phyloP scores from a whole-genome alignment of 2,113 vertebrate genomes.

The Leptocoma aspasia region DNA sequence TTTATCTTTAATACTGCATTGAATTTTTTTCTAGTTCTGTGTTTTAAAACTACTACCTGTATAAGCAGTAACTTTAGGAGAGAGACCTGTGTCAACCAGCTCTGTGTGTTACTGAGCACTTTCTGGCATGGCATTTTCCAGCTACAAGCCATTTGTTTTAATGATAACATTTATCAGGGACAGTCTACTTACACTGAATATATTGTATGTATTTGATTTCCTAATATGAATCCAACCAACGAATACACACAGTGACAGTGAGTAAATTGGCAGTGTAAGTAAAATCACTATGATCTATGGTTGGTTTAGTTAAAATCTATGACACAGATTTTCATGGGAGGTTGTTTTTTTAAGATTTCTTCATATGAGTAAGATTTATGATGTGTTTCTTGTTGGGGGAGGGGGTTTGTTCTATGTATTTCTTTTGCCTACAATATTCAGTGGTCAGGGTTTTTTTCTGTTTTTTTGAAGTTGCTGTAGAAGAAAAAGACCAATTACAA shows the following conservation, averaged over 20 bases:
- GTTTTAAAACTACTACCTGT: background rate
- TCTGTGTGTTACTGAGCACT: background rate
- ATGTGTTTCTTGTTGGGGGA: background rate
- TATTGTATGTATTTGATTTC: background rate
- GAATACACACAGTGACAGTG: background rate
- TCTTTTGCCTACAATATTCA: background rate
- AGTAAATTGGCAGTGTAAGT: constrained; percentile 30
- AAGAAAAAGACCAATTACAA: background rate
- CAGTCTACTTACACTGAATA: background rate
- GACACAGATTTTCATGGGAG: constrained; percentile 23
- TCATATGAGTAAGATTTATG: background rate
- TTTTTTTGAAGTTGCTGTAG: background rate
- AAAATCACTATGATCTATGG: constrained; percentile 16
- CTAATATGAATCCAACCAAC: background rate
- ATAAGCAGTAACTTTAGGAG: background rate
- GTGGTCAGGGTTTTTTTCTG: background rate
- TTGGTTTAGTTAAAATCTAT: constrained; percentile 39
- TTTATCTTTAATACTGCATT: background rate
- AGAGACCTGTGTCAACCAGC: background rate
- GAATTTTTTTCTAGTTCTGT: background rate
- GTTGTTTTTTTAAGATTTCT: background rate
- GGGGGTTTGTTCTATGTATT: background rate
- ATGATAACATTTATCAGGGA: background rate
- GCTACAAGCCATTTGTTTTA: background rate
- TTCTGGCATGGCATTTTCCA: background rate